Evolutionary conservation across 2,888 invertebrate genomes (phyloP).

Genomic region (Adelphocoris suturalis): DNA sequence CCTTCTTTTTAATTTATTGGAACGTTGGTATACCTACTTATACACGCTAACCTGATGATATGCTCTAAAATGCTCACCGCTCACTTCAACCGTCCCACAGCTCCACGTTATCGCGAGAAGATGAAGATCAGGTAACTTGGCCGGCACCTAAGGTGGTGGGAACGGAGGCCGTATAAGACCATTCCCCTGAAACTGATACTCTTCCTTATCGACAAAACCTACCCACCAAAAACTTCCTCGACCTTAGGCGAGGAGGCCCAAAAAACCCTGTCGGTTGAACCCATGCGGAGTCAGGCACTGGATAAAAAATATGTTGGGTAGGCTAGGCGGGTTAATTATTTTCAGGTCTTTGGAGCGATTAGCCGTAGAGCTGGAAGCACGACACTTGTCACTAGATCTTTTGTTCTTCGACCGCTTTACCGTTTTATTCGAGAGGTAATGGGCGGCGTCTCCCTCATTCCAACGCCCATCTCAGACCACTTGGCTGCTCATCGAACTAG

Average conservation of each 20-base stretch:
- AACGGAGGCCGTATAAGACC: conserved; percentile 58
- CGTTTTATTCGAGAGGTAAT: conserved; percentile 27
- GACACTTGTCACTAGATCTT: conserved; percentile 44
- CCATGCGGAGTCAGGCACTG: not conserved
- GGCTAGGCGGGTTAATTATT: conserved; percentile 46
- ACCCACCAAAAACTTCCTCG: conserved; percentile 5
- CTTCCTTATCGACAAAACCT: conserved; percentile 38
- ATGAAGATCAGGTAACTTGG: conserved; percentile 37
- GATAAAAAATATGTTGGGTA: conserved; percentile 24
- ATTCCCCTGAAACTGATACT: conserved; percentile 53
- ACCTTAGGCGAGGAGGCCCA: not conserved
- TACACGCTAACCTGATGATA: not conserved
- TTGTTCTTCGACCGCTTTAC: conserved; percentile 4
- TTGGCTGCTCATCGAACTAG: not conserved
- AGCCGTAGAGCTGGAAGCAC: conserved; percentile 50
- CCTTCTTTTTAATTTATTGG: no score
- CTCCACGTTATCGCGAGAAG: not conserved
- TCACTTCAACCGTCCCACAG: conserved; percentile 17
- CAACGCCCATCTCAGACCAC: conserved; percentile 27
- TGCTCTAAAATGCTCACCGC: conserved; percentile 36
- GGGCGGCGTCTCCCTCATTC: not conserved
- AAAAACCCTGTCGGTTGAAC: conserved; percentile 29
- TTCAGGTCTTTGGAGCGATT: conserved; percentile 54
- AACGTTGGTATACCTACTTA: no score
- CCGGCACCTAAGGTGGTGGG: conserved; percentile 61